Conservation (phyloP, 2,888 invertebrate species). For the Platycheirus rosarum region DNA sequence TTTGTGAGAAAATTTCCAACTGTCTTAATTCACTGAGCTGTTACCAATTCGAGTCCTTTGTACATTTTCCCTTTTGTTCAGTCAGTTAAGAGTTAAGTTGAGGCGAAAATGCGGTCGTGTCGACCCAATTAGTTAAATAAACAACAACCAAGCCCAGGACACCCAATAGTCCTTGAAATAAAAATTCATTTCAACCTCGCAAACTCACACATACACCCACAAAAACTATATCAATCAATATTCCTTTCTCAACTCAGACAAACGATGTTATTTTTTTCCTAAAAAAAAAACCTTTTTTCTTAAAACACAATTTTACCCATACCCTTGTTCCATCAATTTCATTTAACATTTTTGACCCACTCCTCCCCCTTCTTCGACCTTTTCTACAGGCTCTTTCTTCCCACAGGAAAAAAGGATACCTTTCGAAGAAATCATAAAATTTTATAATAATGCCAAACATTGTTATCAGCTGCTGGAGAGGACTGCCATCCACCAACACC, state of each 20-base stretch:
- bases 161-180: constrained; percentile 25
- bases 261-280: not conserved
- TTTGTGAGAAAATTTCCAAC: constrained; percentile 24
- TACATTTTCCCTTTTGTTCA: not conserved
- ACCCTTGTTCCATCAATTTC: constrained; percentile 11
- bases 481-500: constrained; percentile 22
- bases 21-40: not conserved
- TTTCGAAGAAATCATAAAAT: constrained; percentile 64
- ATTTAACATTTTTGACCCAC: constrained; percentile 15
- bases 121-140: constrained; percentile 33
- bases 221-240: not conserved
- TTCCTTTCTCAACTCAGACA: not conserved
- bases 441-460: constrained; percentile 65
- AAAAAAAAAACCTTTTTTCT: not conserved
- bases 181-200: constrained; percentile 27
- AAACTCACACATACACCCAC: not conserved
- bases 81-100: constrained; percentile 8
- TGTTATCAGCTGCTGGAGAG: constrained; percentile 46
- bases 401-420: constrained; percentile 44
- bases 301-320: constrained; percentile 7
- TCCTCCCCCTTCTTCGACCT: not conserved
- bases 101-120: constrained; percentile 9
- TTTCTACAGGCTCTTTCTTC: not conserved
- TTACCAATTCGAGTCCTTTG: not conserved
- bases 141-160: constrained; percentile 5